Base-by-base conservation (phyloP, 2,797 vertebrate genomes). In the Adelosebastes latens region DNA sequence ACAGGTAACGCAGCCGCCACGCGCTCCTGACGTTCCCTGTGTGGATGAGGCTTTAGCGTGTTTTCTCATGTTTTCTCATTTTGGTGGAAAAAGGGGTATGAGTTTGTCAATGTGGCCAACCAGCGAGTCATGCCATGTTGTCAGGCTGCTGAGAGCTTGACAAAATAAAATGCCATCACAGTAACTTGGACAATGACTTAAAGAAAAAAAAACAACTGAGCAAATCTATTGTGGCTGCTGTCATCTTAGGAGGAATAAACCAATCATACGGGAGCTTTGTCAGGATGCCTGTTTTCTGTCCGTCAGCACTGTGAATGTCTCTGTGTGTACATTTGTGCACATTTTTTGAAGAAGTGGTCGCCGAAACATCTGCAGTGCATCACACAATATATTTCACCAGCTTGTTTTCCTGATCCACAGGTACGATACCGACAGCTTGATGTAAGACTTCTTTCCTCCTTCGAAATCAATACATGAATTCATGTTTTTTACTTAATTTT, bases 151-250 rank as follows among this genome's bases (percentile, higher is more conserved):
- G 66, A 80, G 64, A 56, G 49, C 46, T 8, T 4, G 8, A 46
- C 53, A 34, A 62, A 39, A 69, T 20, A 63, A 83, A 77, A 75
- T 8, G 4, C 34, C 52, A 12, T 18, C 36, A 16, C 32, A 20
- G 46, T 24, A 13, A 31, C 62, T 59, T 5, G n/a, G 32, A 82
- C 71, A 59, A 79, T 32, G 63, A 74, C 55, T 72, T 52, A 3
- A 53, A 72, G 8, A 14, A 73, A 68, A 55, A 52, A 31, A 25
- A 53, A 27, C n/a, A 74, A 61, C 18, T n/a, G 62, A 73, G 52
- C 7, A 77, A 49, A 82, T 80, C 42, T 67, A 25, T 72, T 64
- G 81, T 79, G 74, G 69, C 68, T 69, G 58, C 79, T 67, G 77
- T 83, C 77, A 46, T 73, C 74, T 77, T n/a, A 64, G 52, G 36